Evolutionary conservation across 2,113 vertebrate species (phyloP).

Genomic region (Bettongia penicillata): DNA sequence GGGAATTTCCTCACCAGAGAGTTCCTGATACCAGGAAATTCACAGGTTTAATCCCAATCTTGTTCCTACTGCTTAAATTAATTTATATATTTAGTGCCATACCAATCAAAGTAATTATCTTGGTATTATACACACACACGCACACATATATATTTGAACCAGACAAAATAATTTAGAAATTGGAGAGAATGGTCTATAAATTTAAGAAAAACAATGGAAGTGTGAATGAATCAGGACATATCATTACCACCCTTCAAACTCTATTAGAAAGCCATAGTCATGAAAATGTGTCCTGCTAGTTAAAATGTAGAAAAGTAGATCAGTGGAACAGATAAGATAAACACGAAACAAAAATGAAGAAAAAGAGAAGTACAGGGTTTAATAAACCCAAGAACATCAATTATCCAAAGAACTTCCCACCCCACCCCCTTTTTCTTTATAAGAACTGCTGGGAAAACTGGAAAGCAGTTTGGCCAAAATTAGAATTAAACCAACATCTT

Average conservation of each 20-base stretch:
- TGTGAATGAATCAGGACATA: background rate
- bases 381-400: background rate
- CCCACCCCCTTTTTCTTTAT: background rate
- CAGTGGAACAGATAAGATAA: background rate
- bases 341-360: background rate
- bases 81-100: background rate
- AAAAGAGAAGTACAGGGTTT: background rate
- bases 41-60: background rate
- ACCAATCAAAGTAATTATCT: background rate
- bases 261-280: background rate
- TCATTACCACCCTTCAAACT: background rate
- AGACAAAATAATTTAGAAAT: background rate
- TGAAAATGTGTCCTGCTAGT: background rate
- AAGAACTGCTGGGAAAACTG: background rate
- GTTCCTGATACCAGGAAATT: background rate
- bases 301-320: background rate
- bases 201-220: background rate
- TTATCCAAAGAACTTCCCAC: background rate
- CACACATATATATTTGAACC: background rate
- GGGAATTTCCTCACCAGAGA: background rate
- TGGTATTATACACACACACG: background rate
- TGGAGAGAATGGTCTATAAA: background rate
- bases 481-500: background rate
- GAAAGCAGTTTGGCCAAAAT: background rate
- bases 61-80: background rate